phyloP scores from a whole-genome alignment of 2,888 invertebrate genomes.

The Quadroppia sp. region DNA sequence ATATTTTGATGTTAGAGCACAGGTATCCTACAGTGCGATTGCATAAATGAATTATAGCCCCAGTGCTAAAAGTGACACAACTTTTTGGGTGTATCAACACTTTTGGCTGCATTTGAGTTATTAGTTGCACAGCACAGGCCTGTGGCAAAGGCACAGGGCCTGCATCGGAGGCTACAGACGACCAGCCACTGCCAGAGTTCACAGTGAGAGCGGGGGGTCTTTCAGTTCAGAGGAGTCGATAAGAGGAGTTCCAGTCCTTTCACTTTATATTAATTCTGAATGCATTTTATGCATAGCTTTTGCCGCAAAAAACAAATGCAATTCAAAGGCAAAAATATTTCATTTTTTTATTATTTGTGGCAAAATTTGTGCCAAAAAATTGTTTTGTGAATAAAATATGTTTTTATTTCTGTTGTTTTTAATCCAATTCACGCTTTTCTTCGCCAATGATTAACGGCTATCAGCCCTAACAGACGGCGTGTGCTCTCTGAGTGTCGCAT shows the following conservation, averaged over 20 bases:
- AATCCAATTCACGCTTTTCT: background rate
- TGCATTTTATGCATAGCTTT: background rate
- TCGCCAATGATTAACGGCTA: background rate
- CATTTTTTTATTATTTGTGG: background rate
- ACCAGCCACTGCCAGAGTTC: background rate
- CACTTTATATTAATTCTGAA: slow-evolving; percentile 15
- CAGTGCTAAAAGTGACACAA: slow-evolving; percentile 41
- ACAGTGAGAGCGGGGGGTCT: background rate
- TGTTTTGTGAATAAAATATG: background rate
- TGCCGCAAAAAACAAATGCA: background rate
- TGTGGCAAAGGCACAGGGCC: background rate
- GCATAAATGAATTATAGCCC: slow-evolving; percentile 38
- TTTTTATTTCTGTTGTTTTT: background rate
- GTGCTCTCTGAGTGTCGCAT: slow-evolving; percentile 1
- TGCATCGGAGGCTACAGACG: background rate
- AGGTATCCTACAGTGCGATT: slow-evolving; percentile 32
- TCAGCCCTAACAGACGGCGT: background rate
- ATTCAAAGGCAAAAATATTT: background rate
- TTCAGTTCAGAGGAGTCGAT: background rate
- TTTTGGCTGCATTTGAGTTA: background rate
- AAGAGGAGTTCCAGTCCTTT: background rate
- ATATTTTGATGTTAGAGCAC: background rate
- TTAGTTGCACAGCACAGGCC: background rate
- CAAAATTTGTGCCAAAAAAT: background rate
- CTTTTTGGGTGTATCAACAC: slow-evolving; percentile 40